Base-by-base conservation (phyloP, 2,113 vertebrate species). In the Archocentrus centrarchus region DNA sequence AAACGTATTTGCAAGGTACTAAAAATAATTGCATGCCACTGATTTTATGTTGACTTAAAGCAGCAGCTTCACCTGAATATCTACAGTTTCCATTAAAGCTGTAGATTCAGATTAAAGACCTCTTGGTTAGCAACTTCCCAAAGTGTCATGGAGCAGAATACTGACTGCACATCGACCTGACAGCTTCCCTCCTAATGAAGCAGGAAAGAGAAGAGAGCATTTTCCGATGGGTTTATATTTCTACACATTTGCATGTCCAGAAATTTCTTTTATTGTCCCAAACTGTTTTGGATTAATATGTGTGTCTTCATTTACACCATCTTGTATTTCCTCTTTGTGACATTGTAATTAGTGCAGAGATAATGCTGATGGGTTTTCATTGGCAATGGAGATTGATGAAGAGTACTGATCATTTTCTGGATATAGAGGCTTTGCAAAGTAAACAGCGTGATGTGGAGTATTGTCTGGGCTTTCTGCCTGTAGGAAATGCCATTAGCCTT, bases 31-130 rank as follows among this genome's bases (percentile, higher is more conserved):
- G 41, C 22, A 62, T 11, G 7, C 35, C 17, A 44, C 47, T 24
- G 62, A 75, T 78, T 85, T 85, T 66, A 47, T 4, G 82, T 86
- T 82, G 77, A 75, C 6, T 81, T 44, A 57, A 59, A 59, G 75
- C 59, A 4, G 68, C 11, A 1, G 20, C 6, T 30, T 76, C 9
- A 3, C 22, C 11, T 6, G 27, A 77, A 24, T 15, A 2, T 77
- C 27, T 73, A 41, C 58, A 32, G 17, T 55, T 44, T 11, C 2
- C n/a, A 18, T 47, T 68, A 68, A 68, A 68, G 14, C 18, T 1
- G n/a, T 27, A 3, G 17, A 44, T 22, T 11, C 20, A 60, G 20
- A 30, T 24, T 53, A 37, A 75, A 50, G 57, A 15, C n/a, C 13
- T 53, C 27, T 17, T 66, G 27, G 47, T 75, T 35, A 14, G 59